Evolutionary conservation across 2,888 invertebrate species (phyloP).

Genomic region (Lamellibrachia satsuma): DNA sequence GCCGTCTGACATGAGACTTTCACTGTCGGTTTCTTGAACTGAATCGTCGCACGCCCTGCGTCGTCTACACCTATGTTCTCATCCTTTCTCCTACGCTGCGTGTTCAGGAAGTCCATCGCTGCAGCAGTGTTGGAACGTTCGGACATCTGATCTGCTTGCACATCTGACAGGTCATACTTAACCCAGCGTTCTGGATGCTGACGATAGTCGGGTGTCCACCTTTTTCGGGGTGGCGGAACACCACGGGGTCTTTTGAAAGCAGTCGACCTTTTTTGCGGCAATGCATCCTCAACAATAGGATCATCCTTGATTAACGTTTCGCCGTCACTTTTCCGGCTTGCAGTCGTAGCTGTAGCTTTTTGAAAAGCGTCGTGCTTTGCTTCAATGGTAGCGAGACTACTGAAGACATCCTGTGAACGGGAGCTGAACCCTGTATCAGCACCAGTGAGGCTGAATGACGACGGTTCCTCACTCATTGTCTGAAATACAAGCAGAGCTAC

Average conservation of each 20-base stretch:
- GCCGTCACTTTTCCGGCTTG: slow-evolving; percentile 38
- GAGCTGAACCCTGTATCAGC: not conserved
- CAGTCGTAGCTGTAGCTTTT: slow-evolving; percentile 30
- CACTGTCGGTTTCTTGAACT: not conserved
- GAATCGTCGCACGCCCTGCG: not conserved
- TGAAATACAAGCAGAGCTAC: not conserved
- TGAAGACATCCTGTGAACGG: slow-evolving; percentile 17
- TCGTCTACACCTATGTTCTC: slow-evolving; percentile 39
- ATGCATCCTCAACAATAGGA: slow-evolving; percentile 34
- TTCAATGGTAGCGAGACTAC: slow-evolving; percentile 40
- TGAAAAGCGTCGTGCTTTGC: slow-evolving; percentile 49
- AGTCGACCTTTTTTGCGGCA: slow-evolving; percentile 25
- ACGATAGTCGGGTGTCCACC: slow-evolving; percentile 67
- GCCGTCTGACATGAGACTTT: not conserved
- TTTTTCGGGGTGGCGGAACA: slow-evolving; percentile 31
- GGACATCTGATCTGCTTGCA: slow-evolving; percentile 79
- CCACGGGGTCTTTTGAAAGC: slow-evolving; percentile 26
- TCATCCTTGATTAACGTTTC: slow-evolving; percentile 21
- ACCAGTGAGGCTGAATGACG: slow-evolving; percentile 8
- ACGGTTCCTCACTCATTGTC: not conserved
- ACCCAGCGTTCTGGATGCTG: slow-evolving; percentile 84
- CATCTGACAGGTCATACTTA: slow-evolving; percentile 82
- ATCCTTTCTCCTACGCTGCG: slow-evolving; percentile 62
- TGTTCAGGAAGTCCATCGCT: slow-evolving; percentile 80
- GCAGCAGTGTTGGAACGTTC: slow-evolving; percentile 81